A percentile compares a stretch with the other conserved stretches of the same genome.
Conservation (phyloP, 2,888 invertebrate species). For the Eristalinus aeneus region DNA sequence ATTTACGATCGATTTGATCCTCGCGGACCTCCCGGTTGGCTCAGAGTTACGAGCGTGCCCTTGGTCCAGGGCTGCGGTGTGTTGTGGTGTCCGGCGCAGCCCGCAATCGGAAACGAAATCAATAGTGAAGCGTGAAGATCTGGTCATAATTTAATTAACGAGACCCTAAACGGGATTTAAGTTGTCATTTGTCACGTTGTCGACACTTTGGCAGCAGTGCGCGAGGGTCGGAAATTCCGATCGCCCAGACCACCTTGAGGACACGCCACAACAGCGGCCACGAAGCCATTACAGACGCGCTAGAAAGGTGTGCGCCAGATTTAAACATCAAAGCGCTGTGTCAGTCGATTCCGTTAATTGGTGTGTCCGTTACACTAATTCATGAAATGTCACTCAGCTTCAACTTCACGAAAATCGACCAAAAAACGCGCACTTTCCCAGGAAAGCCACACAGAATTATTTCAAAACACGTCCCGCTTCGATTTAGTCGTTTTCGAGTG, state of each 20-base stretch:
- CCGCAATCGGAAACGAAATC: constrained; percentile 9
- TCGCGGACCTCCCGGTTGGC: constrained; percentile 66
- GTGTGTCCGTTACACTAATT: constrained; percentile 73
- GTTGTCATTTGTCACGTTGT: background rate
- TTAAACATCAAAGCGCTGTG: constrained; percentile 74
- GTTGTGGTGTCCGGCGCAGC: background rate
- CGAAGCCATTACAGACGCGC: constrained; percentile 5
- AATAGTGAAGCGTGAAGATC: constrained; percentile 29
- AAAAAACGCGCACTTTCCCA: constrained; percentile 33
- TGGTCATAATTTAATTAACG: constrained; percentile 54
- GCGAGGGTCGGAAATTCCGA: background rate
- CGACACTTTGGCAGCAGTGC: background rate
- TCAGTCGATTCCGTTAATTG: constrained; percentile 76
- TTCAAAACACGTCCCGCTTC: constrained; percentile 54
- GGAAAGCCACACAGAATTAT: constrained; percentile 63
- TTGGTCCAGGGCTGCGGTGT: background rate
- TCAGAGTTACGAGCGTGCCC: constrained; percentile 35
- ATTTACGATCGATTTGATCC: constrained; percentile 70
- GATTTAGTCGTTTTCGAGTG: background rate
- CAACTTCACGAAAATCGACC: constrained; percentile 68
- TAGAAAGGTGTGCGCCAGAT: constrained; percentile 39
- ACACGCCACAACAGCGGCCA: background rate
- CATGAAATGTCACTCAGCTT: constrained; percentile 49
- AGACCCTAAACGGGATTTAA: background rate
- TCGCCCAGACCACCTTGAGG: background rate